These are phyloP conservation scores for Rattus norvegicus DNA, from an alignment of 2,113 vertebrate genomes.

Conservation along the genomic window GRCr8 NC_086024.1:56565501-56566000, in stretches of 20 bases:
- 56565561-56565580: background rate
- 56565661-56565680: background rate
- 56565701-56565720: background rate
- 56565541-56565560: background rate
- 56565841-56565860: background rate
- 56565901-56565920: background rate
- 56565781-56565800: background rate
- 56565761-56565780: background rate
- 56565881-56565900: background rate
- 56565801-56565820: background rate
- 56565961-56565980: background rate
- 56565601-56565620: background rate
- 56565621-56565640: background rate
- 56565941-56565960: background rate
- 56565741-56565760: background rate
- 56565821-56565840: background rate
- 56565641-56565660: background rate
- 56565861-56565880: background rate
- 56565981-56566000: background rate
- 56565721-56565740: background rate
- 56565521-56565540: background rate
- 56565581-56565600: background rate
- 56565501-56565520: background rate
- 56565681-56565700: background rate
- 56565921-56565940: background rate